Percentiles rank a stretch among this genome's conserved stretches.
These are phyloP conservation scores for Hystrix cristata DNA, from an alignment of 2,113 vertebrate species.

Conservation along the genomic window DNA sequence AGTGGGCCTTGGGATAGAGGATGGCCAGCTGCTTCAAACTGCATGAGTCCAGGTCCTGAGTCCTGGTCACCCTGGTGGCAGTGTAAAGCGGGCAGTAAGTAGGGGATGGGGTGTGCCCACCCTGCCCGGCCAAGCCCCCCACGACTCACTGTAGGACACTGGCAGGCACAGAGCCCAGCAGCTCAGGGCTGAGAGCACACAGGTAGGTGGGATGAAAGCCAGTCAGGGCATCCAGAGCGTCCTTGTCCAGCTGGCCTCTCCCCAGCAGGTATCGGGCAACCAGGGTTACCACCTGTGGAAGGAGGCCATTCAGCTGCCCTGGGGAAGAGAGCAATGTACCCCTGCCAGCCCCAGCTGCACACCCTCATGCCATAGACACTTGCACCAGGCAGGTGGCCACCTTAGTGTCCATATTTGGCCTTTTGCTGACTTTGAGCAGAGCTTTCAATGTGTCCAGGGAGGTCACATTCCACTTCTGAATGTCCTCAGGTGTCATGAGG, in stretches of 20 bases:
- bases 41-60: constrained; percentile 86
- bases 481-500: not conserved
- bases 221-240: constrained; percentile 80
- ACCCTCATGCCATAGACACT: not conserved
- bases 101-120: fast-evolving
- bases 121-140: fast-evolving
- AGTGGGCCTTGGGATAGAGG: constrained; percentile 87
- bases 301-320: not conserved
- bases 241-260: constrained; percentile 80
- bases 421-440: constrained; percentile 74
- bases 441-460: constrained; percentile 72
- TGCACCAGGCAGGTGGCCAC: not conserved
- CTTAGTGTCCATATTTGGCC: not conserved
- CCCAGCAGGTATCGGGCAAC: constrained; percentile 85
- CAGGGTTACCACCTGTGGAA: constrained; percentile 85
- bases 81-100: not conserved
- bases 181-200: constrained; percentile 84
- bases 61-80: constrained; percentile 79
- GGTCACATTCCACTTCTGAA: constrained; percentile 83
- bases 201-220: constrained; percentile 85
- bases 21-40: constrained; percentile 79
- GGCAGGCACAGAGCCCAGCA: constrained; percentile 83
- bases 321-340: fast-evolving
- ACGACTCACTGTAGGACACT: constrained; percentile 88
- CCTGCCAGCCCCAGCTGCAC: not conserved